A percentile compares a stretch with the other conserved stretches of the same genome.
These are phyloP conservation scores for Eptesicus fuscus DNA, from an alignment of 2,113 vertebrate genomes.

Conservation along the genomic window DNA sequence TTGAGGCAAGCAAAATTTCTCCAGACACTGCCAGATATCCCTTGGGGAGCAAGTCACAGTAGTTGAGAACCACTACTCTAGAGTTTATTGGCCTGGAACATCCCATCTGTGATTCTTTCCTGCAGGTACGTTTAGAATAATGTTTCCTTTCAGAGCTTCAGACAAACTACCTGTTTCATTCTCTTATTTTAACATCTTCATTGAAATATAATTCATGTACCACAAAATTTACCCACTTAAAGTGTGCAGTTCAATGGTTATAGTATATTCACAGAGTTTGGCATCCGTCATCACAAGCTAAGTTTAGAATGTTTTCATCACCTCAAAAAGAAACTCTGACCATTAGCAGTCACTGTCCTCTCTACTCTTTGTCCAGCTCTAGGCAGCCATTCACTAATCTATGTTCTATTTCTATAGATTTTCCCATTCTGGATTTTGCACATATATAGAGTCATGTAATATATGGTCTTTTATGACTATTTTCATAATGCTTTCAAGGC, in stretches of 20 bases:
- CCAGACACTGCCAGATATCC: neutral
- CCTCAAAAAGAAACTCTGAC: neutral
- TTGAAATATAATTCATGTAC: constrained; percentile 2
- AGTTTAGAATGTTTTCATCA: constrained; percentile 19
- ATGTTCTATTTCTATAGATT: neutral
- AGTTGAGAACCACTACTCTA: neutral
- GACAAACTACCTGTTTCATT: neutral
- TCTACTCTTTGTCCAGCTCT: neutral
- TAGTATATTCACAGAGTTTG: neutral
- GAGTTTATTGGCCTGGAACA: neutral
- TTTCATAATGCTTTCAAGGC: neutral
- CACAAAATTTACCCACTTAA: neutral
- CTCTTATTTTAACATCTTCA: neutral
- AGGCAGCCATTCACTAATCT: neutral
- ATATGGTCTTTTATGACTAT: neutral
- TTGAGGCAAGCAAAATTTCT: neutral
- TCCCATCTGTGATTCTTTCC: neutral
- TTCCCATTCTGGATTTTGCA: neutral
- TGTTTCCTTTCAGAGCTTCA: neutral
- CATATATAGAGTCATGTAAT: neutral
- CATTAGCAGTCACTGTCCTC: neutral
- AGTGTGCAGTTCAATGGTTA: neutral
- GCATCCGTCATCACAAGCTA: neutral
- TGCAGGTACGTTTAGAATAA: neutral
- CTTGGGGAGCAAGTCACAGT: neutral